These are phyloP conservation scores for Prunella fulvescens DNA, from an alignment of 2,113 vertebrate species.

Conservation along the genomic window DNA sequence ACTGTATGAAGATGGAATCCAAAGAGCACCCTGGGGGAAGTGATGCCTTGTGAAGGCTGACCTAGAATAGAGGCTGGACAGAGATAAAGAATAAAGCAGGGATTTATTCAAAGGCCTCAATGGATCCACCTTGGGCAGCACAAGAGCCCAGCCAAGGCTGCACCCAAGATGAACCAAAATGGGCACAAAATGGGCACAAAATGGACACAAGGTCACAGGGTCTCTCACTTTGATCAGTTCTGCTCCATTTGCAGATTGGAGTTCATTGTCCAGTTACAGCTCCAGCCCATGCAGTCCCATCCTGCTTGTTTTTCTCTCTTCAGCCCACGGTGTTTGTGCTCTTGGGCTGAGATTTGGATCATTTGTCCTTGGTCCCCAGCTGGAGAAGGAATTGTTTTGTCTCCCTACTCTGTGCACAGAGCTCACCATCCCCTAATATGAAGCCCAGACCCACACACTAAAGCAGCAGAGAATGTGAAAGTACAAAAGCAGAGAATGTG, in stretches of 20 bases:
- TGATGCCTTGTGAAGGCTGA: background rate
- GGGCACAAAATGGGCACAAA: background rate
- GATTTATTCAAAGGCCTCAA: background rate
- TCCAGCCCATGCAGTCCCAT: background rate
- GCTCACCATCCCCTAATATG: background rate
- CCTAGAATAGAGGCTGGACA: background rate
- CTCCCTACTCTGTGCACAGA: background rate
- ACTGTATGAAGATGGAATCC: background rate
- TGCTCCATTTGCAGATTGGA: background rate
- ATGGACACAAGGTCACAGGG: accelerated
- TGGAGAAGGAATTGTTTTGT: background rate
- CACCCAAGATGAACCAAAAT: background rate
- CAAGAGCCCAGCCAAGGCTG: background rate
- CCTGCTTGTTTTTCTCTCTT: background rate
- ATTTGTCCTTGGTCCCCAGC: background rate
- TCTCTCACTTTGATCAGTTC: background rate
- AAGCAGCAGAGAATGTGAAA: background rate
- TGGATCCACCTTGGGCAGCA: background rate
- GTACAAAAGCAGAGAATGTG: background rate
- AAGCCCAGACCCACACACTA: background rate
- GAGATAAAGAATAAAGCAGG: background rate
- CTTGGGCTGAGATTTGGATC: background rate
- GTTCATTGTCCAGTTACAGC: background rate
- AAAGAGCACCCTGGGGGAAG: background rate
- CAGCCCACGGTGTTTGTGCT: background rate